Percentiles rank a stretch among this genome's conserved stretches.
These are phyloP conservation scores for Melopsittacus undulatus DNA, from an alignment of 2,797 vertebrate genomes.

Conservation along the genomic window DNA sequence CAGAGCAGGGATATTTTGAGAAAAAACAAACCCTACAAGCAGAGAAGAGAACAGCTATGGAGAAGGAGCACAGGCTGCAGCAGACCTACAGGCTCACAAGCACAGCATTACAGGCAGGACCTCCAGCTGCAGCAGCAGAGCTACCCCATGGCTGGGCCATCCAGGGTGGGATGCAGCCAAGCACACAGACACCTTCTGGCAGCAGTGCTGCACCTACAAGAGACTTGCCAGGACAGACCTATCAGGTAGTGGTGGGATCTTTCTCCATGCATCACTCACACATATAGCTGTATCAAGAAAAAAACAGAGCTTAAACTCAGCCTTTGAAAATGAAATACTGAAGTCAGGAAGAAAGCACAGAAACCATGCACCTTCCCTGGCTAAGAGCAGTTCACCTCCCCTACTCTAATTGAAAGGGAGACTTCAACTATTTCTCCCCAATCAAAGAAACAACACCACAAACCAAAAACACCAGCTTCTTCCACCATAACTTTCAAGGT, in stretches of 20 bases:
- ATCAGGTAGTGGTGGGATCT: rapidly evolving
- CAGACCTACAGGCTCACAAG: neutral
- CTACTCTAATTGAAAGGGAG: neutral
- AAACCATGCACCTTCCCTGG: neutral
- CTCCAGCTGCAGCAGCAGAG: neutral
- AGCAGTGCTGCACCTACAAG: neutral
- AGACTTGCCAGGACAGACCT: neutral
- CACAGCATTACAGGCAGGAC: neutral
- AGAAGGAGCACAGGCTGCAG: neutral
- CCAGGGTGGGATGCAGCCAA: rapidly evolving
- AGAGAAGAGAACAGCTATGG: neutral
- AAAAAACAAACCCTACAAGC: neutral
- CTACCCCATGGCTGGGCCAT: neutral
- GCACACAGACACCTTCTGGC: neutral
- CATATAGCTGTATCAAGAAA: neutral
- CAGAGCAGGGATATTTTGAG: neutral
- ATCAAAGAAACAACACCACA: neutral
- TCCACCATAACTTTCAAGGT: neutral
- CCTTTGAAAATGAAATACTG: neutral
- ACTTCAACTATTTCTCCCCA: neutral
- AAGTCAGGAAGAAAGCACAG: neutral
- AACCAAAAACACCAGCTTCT: neutral
- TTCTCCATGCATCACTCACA: neutral
- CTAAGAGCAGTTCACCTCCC: neutral
- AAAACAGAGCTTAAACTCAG: neutral